Evolutionary conservation across 2,888 invertebrate species (phyloP).

Genomic region (Morpho achilles): DNA sequence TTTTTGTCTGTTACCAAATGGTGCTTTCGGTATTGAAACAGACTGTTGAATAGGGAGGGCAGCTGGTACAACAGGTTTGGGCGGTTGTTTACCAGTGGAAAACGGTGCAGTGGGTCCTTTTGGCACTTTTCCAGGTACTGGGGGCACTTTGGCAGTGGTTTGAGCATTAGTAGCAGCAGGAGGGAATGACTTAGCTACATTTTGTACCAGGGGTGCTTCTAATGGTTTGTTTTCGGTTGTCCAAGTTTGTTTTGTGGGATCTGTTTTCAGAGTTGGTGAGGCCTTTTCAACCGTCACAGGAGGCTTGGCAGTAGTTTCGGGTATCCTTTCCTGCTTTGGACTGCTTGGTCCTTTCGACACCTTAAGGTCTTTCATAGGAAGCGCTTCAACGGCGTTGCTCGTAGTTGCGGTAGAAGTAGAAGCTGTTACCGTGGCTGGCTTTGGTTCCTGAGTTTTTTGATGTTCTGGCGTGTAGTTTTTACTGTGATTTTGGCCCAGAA

Average conservation of each 20-base stretch:
- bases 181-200: conserved; percentile 44
- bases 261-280: conserved; percentile 46
- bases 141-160: conserved; percentile 46
- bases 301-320: conserved; percentile 41
- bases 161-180: conserved; percentile 44
- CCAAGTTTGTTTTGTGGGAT: conserved; percentile 57
- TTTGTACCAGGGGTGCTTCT: conserved; percentile 27
- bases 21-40: conserved; percentile 63
- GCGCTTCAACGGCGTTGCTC: conserved; percentile 45
- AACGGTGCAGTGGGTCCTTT: conserved; percentile 72
- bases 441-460: conserved; percentile 47
- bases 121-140: conserved; percentile 47
- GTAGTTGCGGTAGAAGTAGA: conserved; percentile 41
- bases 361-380: conserved; percentile 69
- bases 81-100: conserved; percentile 60
- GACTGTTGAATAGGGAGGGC: conserved; percentile 67
- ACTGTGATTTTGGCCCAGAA: conserved; percentile 59
- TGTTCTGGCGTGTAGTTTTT: conserved; percentile 39
- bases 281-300: conserved; percentile 45
- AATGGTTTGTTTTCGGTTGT: conserved; percentile 44
- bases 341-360: conserved; percentile 56
- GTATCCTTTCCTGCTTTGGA: conserved; percentile 59
- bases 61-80: conserved; percentile 67
- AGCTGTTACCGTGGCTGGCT: conserved; percentile 38
- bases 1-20: conserved; percentile 70